Conservation (phyloP, 2,888 invertebrate genomes). For the Yponomeuta plumbellus region DNA sequence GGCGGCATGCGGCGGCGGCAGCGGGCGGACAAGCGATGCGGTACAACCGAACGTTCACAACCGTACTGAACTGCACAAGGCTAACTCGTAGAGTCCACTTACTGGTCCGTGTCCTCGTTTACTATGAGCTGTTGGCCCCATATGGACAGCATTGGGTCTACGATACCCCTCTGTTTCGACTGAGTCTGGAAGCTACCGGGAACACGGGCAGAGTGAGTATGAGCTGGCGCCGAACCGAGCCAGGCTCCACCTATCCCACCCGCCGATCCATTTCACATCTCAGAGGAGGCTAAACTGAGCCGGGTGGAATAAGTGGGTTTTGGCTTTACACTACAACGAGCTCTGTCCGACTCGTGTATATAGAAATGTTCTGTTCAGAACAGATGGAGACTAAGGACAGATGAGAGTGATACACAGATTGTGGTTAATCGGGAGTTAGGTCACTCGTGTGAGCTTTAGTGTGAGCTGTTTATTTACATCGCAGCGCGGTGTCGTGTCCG, state of each 20-base stretch:
- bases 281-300: not conserved
- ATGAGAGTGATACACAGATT: not conserved
- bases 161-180: conserved; percentile 96
- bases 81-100: conserved; percentile 73
- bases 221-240: conserved; percentile 23
- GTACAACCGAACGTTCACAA: conserved; percentile 1
- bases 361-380: not conserved
- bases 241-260: conserved; percentile 13
- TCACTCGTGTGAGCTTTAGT: not conserved
- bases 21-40: conserved; percentile 3
- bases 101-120: conserved; percentile 98
- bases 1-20: conserved; percentile 5
- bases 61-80: not conserved
- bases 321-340: not conserved
- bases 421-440: not conserved
- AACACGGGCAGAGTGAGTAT: conserved; percentile 64
- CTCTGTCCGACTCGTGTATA: not conserved
- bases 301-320: not conserved
- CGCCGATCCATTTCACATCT: not conserved
- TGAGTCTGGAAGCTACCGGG: conserved; percentile 87
- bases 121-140: conserved; percentile 99
- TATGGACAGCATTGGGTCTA: conserved; percentile 98
- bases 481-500: conserved; percentile 6
- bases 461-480: not conserved
- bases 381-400: not conserved